These are phyloP conservation scores for Melanotaenia pygmaea DNA, from an alignment of 2,797 vertebrate species.

Conservation along the genomic window DNA sequence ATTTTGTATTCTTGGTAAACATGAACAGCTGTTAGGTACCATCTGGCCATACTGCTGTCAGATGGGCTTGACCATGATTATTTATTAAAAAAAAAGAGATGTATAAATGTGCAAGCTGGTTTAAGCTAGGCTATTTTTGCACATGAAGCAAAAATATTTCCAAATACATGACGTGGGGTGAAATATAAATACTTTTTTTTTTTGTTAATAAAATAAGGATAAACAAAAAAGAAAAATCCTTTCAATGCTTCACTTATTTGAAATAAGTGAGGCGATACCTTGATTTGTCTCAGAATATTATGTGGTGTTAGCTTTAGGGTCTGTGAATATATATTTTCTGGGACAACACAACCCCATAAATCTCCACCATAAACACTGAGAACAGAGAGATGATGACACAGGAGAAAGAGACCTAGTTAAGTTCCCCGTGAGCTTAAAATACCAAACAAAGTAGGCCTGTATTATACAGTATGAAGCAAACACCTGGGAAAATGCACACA, in stretches of 20 bases:
- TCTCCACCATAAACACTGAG: slow-evolving; percentile 30
- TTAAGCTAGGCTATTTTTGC: slow-evolving; percentile 43
- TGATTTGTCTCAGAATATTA: slow-evolving; percentile 32
- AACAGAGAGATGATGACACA: slow-evolving; percentile 50
- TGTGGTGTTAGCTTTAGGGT: slow-evolving; percentile 15
- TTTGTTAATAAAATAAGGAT: neutral
- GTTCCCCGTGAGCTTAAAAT: slow-evolving; percentile 53
- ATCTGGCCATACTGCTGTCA: slow-evolving; percentile 73
- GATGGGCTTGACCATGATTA: slow-evolving; percentile 67
- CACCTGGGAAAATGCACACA: slow-evolving; percentile 38
- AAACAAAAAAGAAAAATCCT: neutral
- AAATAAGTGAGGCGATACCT: slow-evolving; percentile 18
- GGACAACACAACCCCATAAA: slow-evolving; percentile 51
- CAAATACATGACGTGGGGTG: slow-evolving; percentile 3
- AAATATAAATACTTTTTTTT: slow-evolving; percentile 9
- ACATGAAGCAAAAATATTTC: slow-evolving; percentile 38
- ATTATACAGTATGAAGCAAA: slow-evolving; percentile 34
- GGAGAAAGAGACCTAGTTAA: slow-evolving; percentile 57
- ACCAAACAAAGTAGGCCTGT: slow-evolving; percentile 65
- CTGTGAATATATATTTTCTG: slow-evolving; percentile 46
- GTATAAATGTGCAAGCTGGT: slow-evolving; percentile 43
- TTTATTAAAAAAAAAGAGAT: slow-evolving; percentile 43
- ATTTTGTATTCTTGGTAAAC: slow-evolving; percentile 81
- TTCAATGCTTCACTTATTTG: neutral
- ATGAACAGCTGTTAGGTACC: slow-evolving; percentile 79